Evolutionary conservation across 1,140 invertebrate genomes (phyloP), one percentile per base, ranked within the genome.

Genomic region (Papilio polyxenes): DNA sequence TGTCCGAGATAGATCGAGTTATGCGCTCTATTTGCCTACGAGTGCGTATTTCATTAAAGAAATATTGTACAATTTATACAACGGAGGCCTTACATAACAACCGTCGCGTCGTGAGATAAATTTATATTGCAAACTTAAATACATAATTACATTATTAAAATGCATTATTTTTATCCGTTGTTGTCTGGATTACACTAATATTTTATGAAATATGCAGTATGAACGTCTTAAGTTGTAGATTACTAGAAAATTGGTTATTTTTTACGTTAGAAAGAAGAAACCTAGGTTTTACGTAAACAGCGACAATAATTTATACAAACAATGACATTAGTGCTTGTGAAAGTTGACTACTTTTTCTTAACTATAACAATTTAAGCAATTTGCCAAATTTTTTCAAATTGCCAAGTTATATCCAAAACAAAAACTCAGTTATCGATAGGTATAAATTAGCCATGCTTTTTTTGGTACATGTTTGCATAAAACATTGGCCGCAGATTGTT

Each of bases 21-120:
- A 72, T 72, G 65, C 65, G 65, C 31, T 72, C 31, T 72, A 72
- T 72, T 72, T 72, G 65, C 65, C 31, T 72, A 72, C 65, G 13
- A 72, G 65, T 72, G 65, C 65, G 13, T 72, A 72, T 72, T 72
- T 72, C 65, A 72, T 40, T 72, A 72, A 72, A 37, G 62, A 31
- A 69, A 69, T 69, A 65, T 65, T 69, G 65, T 72, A 72, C 65
- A 72, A 72, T 72, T 72, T 65, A 65, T 65, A 72, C 31, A 40
- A 40, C 17, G 4, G 13, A 72, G 31, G 65, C 2, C 13, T 69
- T 69, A 69, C 65, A 72, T 72, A 72, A 72, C 23, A 23, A 20
- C 20, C 13, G 65, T 72, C 31, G 31, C 13, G 65, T 72, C 31
- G 31, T 10, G 10, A 20, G 31, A 72, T 13, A 72, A 72, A 40